Evolutionary conservation across 2,113 vertebrate genomes (phyloP).

Genomic region (Thymallus thymallus): DNA sequence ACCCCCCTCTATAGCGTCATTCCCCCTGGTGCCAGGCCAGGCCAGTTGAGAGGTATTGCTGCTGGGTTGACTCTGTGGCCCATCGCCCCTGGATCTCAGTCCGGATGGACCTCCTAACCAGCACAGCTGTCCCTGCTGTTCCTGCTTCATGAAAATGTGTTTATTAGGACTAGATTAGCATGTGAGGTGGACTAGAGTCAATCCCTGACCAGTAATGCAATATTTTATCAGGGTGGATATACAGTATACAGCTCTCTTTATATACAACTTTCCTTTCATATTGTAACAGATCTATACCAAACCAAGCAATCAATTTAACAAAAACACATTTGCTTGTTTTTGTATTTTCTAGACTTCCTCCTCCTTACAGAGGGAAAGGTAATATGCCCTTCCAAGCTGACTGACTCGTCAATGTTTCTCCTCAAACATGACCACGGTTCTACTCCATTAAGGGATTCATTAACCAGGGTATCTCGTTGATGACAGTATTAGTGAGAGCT

Average conservation of each 20-base stretch:
- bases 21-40: conserved; percentile 25
- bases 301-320: too few species aligned
- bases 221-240: neutral
- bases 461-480: conserved; percentile 64
- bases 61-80: conserved; percentile 36
- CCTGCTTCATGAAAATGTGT: conserved; percentile 54
- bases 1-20: too few species aligned
- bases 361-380: neutral
- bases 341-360: neutral
- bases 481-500: conserved; percentile 65
- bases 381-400: neutral
- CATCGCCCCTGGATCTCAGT: conserved; percentile 33
- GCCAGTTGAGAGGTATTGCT: conserved; percentile 55
- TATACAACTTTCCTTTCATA: neutral
- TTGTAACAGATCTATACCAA: too few species aligned
- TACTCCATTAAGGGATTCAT: conserved; percentile 65
- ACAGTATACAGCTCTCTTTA: neutral
- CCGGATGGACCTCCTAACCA: conserved; percentile 39
- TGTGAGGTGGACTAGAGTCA: conserved; percentile 10
- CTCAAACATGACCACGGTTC: conserved; percentile 27
- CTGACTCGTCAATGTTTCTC: conserved; percentile 20
- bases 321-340: neutral
- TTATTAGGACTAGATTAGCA: conserved; percentile 21
- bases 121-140: conserved; percentile 45
- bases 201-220: neutral